Evolutionary conservation across 2,888 invertebrate genomes (phyloP).

Genomic region (Tenthredo distinguenda): DNA sequence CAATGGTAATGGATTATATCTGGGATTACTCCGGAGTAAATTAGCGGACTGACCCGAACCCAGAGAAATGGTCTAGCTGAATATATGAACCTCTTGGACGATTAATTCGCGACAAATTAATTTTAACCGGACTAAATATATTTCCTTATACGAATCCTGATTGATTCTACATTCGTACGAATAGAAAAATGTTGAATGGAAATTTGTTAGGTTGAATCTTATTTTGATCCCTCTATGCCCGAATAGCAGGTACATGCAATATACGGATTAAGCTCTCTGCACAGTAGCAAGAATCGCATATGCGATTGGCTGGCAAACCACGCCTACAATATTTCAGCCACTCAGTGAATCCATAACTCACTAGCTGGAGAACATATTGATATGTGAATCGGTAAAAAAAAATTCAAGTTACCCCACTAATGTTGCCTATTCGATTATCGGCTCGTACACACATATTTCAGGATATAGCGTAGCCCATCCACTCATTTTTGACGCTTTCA

Average conservation of each 20-base stretch:
- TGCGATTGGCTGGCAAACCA: constrained; percentile 28
- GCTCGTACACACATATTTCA: not conserved
- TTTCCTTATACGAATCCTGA: not conserved
- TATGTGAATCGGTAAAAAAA: constrained; percentile 12
- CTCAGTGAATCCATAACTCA: not conserved
- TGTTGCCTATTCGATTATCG: constrained; percentile 10
- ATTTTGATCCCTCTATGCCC: constrained; percentile 4
- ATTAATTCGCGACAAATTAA: not conserved
- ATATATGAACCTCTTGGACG: not conserved
- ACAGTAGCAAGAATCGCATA: constrained; percentile 4
- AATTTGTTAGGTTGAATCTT: not conserved
- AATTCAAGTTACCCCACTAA: too few species aligned
- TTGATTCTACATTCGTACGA: not conserved
- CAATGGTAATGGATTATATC: constrained; percentile 3
- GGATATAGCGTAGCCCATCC: not conserved
- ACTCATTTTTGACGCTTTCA: not conserved
- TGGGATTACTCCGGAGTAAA: not conserved
- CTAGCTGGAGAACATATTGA: constrained; percentile 10
- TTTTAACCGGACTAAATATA: not conserved
- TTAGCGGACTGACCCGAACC: not conserved
- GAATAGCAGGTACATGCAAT: not conserved
- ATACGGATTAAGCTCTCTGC: constrained; percentile 10
- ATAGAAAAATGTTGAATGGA: not conserved
- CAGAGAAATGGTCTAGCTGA: not conserved
- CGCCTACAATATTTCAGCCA: constrained; percentile 38